Conservation (phyloP, 2,888 invertebrate genomes). For the Oxystoma pomonae region DNA sequence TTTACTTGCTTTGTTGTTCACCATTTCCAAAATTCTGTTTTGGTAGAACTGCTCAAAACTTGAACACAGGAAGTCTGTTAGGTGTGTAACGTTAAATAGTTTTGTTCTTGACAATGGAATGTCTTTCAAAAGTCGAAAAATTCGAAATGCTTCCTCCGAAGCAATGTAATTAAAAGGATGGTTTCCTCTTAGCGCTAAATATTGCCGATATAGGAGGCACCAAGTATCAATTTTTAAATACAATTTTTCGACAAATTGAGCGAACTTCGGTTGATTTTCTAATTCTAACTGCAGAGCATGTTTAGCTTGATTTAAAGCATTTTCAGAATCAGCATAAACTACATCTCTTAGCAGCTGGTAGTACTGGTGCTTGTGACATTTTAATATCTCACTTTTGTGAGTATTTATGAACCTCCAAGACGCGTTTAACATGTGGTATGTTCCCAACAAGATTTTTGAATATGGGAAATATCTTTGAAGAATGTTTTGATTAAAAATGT, state of each 20-base stretch:
- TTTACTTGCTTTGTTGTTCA: conserved; percentile 11
- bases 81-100: conserved; percentile 14
- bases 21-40: conserved; percentile 18
- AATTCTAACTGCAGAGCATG: conserved; percentile 17
- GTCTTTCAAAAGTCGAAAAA: conserved; percentile 13
- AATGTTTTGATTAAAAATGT: conserved; percentile 11
- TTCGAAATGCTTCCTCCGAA: conserved; percentile 13
- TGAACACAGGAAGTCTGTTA: conserved; percentile 17
- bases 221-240: conserved; percentile 12
- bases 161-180: conserved; percentile 13
- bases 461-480: conserved; percentile 14
- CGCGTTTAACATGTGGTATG: conserved; percentile 15
- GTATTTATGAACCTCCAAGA: conserved; percentile 12
- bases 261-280: conserved; percentile 13
- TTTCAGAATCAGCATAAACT: conserved; percentile 16
- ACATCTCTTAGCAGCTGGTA: conserved; percentile 19
- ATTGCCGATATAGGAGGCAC: conserved; percentile 17
- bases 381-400: conserved; percentile 16
- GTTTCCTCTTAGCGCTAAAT: conserved; percentile 9
- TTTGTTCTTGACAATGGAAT: conserved; percentile 14
- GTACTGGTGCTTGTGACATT: conserved; percentile 15
- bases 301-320: conserved; percentile 10
- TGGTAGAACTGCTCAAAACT: conserved; percentile 16
- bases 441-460: conserved; percentile 13
- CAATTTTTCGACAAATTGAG: conserved; percentile 16